Evolutionary conservation across 2,113 vertebrate species (phyloP).

Genomic region (Pachypanchax playfairii): DNA sequence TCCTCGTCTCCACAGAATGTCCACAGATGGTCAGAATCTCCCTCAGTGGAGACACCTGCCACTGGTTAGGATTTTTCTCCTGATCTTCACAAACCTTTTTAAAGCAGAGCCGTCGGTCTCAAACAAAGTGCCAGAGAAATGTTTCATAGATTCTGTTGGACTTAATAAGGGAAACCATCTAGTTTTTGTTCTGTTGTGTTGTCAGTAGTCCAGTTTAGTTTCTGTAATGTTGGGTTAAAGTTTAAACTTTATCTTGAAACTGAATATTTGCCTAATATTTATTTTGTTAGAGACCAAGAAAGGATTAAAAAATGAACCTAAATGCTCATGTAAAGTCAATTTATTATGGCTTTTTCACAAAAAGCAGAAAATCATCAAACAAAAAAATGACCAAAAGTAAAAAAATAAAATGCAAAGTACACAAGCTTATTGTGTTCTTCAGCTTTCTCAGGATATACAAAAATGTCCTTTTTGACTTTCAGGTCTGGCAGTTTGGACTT

Average conservation of each 20-base stretch:
- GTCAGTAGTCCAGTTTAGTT: no score
- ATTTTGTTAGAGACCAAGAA: background rate
- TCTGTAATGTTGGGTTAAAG: no score
- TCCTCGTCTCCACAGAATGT: no score
- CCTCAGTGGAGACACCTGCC: conserved; percentile 1
- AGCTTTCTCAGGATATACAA: background rate
- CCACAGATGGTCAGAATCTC: no score
- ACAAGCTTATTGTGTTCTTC: background rate
- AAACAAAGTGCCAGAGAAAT: conserved; percentile 10
- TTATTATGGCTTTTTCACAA: conserved; percentile 4
- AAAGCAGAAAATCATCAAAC: conserved; percentile 9
- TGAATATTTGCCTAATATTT: background rate
- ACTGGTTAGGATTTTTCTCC: conserved; percentile 23
- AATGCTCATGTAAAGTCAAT: background rate
- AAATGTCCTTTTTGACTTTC: conserved; percentile 14
- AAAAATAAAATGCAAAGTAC: background rate
- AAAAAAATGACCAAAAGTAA: conserved; percentile 10
- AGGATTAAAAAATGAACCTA: background rate
- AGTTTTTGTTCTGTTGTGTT: conserved; percentile 23
- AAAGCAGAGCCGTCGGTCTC: conserved; percentile 24
- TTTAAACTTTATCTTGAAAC: background rate
- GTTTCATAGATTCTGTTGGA: conserved; percentile 33
- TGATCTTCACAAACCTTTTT: conserved; percentile 22
- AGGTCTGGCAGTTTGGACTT: conserved; percentile 17
- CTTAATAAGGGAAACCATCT: conserved; percentile 15